Evolutionary conservation across 2,888 invertebrate genomes (phyloP).

Genomic region (Gryllus longicercus): DNA sequence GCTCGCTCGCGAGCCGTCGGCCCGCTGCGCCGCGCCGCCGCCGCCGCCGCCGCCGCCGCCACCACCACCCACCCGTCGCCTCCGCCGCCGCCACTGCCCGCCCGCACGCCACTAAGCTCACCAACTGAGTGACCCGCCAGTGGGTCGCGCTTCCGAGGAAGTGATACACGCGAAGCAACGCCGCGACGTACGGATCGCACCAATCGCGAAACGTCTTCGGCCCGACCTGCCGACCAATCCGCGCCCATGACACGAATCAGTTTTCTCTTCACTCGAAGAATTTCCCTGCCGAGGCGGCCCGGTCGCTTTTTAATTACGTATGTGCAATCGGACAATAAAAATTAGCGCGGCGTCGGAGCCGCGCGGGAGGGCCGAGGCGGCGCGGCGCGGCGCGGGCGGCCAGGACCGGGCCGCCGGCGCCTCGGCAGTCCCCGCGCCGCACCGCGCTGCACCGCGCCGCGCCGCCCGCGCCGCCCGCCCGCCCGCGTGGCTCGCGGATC

Average conservation of each 20-base stretch:
- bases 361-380: too few species aligned
- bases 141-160: not conserved
- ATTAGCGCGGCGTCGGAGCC: too few species aligned
- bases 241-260: not conserved
- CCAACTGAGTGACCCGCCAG: conserved; percentile 4
- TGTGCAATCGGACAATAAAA: too few species aligned
- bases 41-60: not conserved
- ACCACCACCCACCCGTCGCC: not conserved
- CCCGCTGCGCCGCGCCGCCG: conserved; percentile 21
- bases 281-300: not conserved
- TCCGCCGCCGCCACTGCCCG: not conserved
- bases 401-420: too few species aligned
- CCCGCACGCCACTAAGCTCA: conserved; percentile 11
- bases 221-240: conserved; percentile 29
- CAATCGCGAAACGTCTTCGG: conserved; percentile 29
- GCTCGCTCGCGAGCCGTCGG: not conserved
- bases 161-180: conserved; percentile 20
- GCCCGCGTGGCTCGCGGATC: too few species aligned
- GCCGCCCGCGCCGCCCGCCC: not conserved
- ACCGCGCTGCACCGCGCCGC: not conserved
- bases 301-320: too few species aligned
- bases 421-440: not conserved
- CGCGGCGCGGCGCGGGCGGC: too few species aligned
- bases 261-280: conserved; percentile 5
- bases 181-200: conserved; percentile 28